Percentiles rank a stretch among this genome's conserved stretches.
Conservation (phyloP, 2,797 vertebrate species). For the Onychomys arenicola region DNA sequence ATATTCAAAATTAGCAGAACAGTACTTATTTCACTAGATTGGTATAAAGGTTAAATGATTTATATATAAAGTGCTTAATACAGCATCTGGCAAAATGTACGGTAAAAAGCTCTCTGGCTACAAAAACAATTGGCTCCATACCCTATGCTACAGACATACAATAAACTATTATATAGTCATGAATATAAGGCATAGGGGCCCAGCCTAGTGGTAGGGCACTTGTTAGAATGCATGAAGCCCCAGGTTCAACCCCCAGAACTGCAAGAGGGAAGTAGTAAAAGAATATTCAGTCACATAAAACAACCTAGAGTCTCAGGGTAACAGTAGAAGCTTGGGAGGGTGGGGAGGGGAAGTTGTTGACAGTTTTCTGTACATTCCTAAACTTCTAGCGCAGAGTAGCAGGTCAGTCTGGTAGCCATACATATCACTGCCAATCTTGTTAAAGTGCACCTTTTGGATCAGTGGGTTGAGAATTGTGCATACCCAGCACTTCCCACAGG, state of each 20-base stretch:
- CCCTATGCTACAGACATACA: neutral
- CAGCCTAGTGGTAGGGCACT: neutral
- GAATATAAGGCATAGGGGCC: neutral
- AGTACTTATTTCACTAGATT: neutral
- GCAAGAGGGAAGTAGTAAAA: neutral
- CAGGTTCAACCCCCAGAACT: neutral
- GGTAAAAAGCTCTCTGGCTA: neutral
- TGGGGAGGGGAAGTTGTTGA: neutral
- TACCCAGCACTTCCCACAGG: neutral
- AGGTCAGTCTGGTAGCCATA: neutral
- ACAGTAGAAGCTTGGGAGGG: too few species aligned
- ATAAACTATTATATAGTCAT: neutral
- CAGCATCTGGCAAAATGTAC: neutral
- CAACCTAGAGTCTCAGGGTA: neutral
- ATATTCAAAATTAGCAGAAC: neutral
- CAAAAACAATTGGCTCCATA: neutral
- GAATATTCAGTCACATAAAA: conserved; percentile 5
- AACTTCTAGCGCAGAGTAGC: neutral
- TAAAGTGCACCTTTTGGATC: neutral
- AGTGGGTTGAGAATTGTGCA: neutral
- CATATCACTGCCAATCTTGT: neutral
- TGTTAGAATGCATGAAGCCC: neutral
- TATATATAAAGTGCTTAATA: neutral
- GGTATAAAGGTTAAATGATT: neutral
- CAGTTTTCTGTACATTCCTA: neutral